Percentiles rank a stretch among this genome's conserved stretches.
Evolutionary conservation across 1,140 invertebrate species (phyloP).

Genomic region (Platorchestia sp.): DNA sequence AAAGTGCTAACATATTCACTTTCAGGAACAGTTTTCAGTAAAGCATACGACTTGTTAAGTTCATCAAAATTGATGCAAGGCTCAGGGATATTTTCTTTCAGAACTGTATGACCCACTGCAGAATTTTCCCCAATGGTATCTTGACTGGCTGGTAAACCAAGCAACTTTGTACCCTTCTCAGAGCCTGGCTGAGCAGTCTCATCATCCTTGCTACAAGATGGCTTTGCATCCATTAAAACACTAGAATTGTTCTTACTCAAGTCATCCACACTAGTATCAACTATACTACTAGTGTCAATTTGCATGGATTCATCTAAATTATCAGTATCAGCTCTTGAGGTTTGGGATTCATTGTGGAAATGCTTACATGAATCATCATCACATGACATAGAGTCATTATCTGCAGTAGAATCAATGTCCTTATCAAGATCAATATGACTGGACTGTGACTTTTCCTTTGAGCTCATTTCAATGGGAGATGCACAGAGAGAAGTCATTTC

Average conservation of each 20-base stretch:
- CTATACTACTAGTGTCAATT: neutral
- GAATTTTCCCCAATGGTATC: neutral
- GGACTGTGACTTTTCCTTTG: constrained; percentile 15
- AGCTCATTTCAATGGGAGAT: constrained; percentile 49
- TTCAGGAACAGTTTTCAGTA: constrained; percentile 28
- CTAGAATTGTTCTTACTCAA: neutral
- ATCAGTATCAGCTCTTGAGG: neutral
- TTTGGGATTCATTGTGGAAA: neutral
- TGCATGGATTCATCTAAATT: constrained; percentile 36
- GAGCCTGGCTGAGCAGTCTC: neutral
- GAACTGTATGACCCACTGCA: constrained; percentile 16
- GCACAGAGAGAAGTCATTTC: constrained; percentile 45
- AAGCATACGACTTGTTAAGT: constrained; percentile 9
- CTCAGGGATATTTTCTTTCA: neutral
- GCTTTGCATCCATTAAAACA: neutral
- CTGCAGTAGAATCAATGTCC: constrained; percentile 44
- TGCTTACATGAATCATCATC: constrained; percentile 31
- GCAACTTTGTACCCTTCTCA: neutral
- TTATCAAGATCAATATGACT: constrained; percentile 40
- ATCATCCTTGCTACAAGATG: constrained; percentile 23
- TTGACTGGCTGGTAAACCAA: constrained; percentile 4
- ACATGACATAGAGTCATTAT: constrained; percentile 39
- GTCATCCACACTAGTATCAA: neutral
- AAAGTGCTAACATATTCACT: constrained; percentile 48
- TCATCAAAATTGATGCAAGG: constrained; percentile 28